Base-by-base conservation (phyloP, 2,888 invertebrate species). In the Rhorus exstirpatorius region DNA sequence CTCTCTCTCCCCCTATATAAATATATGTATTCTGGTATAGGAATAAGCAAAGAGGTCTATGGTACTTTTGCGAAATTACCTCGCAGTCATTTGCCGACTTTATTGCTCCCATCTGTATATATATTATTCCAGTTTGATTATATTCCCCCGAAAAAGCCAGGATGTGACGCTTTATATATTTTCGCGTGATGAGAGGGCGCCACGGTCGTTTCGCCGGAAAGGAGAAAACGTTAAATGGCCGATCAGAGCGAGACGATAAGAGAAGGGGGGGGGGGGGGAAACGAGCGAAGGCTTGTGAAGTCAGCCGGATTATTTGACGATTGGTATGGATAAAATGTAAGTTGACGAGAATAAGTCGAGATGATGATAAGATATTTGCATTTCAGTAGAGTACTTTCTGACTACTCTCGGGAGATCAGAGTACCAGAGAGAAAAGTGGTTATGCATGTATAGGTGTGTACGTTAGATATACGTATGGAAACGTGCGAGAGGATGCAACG, bases 331-430 rank as follows among this genome's bases (percentile, higher is more conserved):
- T 60, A 2, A 68, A 60, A 74, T 60, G 26, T 58, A 31, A 74
- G 55, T 78, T 78, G 81, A 70, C 70, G 74, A 26, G 21, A 74
- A 78, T 58, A 58, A 74, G 49, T 46, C 53, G 67, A 70, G 38
- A 63, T 58, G 87, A 87, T 88, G 87, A 88, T 88, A 87, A 87
- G 86, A 88, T 60, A 72, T 89, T 90, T 88, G 87, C 90, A 90
- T 90, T 89, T 89, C 89, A 88, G 87, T 85, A 38, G 85, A 38
- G 81, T 86, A 86, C 74, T 89, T 88, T 86, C 86, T 83, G 86
- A 85, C 87, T 86, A 63, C 79, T 81, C 76, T 26, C 12, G 14
- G 46, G 53, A 74, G 67, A 46, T 76, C 63, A 24, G 61, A 51
- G 49, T 60, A 44, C 10, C 49, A n/a, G 14, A 17, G 46, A 35